Conservation (phyloP, 2,113 vertebrate species). For the Macroglossus sobrinus region DNA sequence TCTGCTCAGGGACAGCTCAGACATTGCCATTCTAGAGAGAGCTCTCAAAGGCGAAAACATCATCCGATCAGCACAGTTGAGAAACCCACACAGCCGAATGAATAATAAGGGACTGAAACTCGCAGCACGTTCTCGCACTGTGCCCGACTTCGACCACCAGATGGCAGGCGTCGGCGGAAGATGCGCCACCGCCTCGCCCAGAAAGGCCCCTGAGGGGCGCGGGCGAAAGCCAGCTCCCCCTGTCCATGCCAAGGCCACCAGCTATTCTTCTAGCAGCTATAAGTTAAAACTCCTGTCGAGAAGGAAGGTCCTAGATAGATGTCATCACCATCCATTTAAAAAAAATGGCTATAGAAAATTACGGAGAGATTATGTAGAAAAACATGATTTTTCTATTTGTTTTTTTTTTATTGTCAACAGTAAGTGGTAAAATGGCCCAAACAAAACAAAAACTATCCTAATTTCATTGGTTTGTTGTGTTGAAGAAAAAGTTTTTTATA, state of each 20-base stretch:
- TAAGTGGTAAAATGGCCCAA: neutral
- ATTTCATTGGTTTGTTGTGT: neutral
- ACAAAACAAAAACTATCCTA: neutral
- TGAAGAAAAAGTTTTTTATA: neutral
- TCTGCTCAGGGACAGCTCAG: neutral
- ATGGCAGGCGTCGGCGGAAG: constrained; percentile 47
- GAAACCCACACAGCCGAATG: neutral
- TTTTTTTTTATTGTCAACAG: neutral
- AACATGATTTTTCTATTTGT: neutral
- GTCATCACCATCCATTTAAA: neutral
- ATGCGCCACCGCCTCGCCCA: neutral
- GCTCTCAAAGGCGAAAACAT: neutral
- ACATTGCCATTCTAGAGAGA: neutral
- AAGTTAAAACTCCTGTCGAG: neutral
- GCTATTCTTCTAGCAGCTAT: neutral
- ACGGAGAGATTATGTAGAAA: neutral
- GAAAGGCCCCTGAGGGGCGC: neutral
- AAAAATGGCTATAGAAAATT: neutral
- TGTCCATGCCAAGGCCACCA: rapidly evolving
- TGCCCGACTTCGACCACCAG: constrained; percentile 58
- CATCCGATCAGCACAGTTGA: neutral
- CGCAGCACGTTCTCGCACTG: neutral
- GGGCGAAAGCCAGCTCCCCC: neutral
- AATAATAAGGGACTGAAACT: neutral
- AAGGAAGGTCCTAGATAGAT: neutral